These are phyloP conservation scores for Tenualosa thibaudeaui DNA, from an alignment of 2,797 vertebrate species.

Conservation along the genomic window DNA sequence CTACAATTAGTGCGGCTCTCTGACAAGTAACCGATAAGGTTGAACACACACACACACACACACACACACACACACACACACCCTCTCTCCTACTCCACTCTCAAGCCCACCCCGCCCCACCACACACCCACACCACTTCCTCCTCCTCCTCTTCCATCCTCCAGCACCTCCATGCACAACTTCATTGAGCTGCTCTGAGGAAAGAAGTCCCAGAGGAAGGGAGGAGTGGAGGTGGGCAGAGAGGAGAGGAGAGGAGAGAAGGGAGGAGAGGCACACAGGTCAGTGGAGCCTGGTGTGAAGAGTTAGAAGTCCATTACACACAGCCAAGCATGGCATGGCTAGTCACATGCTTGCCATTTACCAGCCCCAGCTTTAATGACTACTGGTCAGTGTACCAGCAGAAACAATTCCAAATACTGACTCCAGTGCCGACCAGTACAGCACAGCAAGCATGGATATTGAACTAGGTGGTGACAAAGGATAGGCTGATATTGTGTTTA, in stretches of 20 bases:
- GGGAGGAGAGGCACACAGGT: background rate
- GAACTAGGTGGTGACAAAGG: background rate
- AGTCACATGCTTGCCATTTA: background rate
- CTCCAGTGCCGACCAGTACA: background rate
- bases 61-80: conserved; percentile 7
- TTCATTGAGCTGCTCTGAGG: conserved; percentile 41
- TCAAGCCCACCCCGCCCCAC: background rate
- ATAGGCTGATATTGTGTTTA: background rate
- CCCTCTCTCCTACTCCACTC: background rate
- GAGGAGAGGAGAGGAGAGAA: background rate
- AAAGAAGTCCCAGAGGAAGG: background rate
- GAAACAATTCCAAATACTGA: background rate
- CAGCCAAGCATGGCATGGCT: background rate
- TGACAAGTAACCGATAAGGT: conserved; percentile 48
- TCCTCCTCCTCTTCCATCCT: background rate
- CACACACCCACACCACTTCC: conserved; percentile 1
- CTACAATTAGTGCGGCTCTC: conserved; percentile 51
- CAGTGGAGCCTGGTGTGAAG: background rate
- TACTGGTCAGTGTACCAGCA: background rate
- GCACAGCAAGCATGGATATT: background rate
- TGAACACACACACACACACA: conserved; percentile 34
- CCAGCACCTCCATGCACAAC: conserved; percentile 28
- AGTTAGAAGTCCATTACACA: conserved; percentile 22
- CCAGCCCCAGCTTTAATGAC: background rate
- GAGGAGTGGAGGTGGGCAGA: background rate